Evolutionary conservation across 2,888 invertebrate species (phyloP).

Genomic region (Thumatha senex): DNA sequence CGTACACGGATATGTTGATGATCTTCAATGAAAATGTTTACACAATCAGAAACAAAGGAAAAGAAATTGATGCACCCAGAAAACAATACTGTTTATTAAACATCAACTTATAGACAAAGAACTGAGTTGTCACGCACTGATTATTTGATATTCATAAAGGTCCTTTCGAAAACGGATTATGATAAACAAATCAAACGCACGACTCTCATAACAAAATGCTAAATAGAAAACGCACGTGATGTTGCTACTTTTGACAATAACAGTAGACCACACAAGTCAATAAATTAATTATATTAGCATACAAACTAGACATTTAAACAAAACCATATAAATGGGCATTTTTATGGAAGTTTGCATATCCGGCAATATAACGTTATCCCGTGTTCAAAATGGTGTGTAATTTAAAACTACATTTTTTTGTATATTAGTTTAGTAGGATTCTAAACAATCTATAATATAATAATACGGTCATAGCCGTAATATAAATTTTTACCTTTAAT

Average conservation of each 20-base stretch:
- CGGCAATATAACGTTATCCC: too few relatives aligned
- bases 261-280: slow-evolving; percentile 39
- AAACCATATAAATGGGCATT: too few relatives aligned
- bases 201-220: slow-evolving; percentile 27
- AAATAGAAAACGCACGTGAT: slow-evolving; percentile 39
- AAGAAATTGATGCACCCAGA: slow-evolving; percentile 32
- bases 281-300: too few relatives aligned
- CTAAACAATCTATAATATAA: too few relatives aligned
- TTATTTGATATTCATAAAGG: slow-evolving; percentile 44
- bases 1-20: background rate
- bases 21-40: slow-evolving; percentile 9
- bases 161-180: slow-evolving; percentile 44
- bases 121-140: slow-evolving; percentile 38
- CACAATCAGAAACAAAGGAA: slow-evolving; percentile 14
- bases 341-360: too few relatives aligned
- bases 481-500: too few relatives aligned
- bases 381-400: too few relatives aligned
- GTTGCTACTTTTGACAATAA: slow-evolving; percentile 37
- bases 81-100: slow-evolving; percentile 33
- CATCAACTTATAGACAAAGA: slow-evolving; percentile 31
- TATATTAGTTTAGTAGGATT: too few relatives aligned
- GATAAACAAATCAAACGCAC: slow-evolving; percentile 43
- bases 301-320: slow-evolving; percentile 1
- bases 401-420: too few relatives aligned
- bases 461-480: too few relatives aligned